These are phyloP conservation scores for Morphnarchus princeps DNA, from an alignment of 2,113 vertebrate genomes.

Conservation along the genomic window DNA sequence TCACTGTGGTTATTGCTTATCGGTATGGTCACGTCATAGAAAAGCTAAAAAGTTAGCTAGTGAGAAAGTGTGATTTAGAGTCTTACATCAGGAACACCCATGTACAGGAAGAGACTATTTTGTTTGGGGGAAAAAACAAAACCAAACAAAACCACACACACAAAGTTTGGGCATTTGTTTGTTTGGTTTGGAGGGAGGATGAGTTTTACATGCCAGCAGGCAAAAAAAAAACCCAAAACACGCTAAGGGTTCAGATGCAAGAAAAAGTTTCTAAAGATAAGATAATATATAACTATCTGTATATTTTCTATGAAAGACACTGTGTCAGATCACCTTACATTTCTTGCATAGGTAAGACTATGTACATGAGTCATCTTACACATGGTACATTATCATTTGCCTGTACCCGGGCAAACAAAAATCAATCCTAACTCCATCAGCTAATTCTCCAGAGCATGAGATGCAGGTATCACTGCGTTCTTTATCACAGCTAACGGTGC, in stretches of 20 bases:
- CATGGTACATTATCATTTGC: not conserved
- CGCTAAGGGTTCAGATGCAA: not conserved
- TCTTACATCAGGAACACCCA: not conserved
- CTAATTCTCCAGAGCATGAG: not conserved
- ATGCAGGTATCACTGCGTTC: not conserved
- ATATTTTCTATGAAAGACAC: not conserved
- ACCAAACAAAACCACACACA: not conserved
- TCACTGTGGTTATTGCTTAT: not conserved
- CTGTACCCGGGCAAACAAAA: not conserved
- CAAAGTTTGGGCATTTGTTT: not conserved
- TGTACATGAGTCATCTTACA: not conserved
- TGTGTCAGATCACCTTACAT: not conserved
- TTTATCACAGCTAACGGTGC: not conserved
- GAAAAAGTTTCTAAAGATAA: not conserved
- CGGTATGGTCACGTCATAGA: not conserved
- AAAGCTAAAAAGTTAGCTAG: not conserved
- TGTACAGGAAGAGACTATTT: not conserved
- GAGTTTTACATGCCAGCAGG: not conserved
- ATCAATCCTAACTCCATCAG: not conserved
- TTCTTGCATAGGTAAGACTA: not conserved
- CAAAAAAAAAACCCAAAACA: not conserved
- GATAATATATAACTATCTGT: not conserved
- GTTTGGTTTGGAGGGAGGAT: not conserved
- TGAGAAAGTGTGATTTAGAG: not conserved
- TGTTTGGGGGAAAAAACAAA: not conserved